Evolutionary conservation across 2,113 vertebrate species (phyloP).

Genomic region (Sigmodon hispidus): DNA sequence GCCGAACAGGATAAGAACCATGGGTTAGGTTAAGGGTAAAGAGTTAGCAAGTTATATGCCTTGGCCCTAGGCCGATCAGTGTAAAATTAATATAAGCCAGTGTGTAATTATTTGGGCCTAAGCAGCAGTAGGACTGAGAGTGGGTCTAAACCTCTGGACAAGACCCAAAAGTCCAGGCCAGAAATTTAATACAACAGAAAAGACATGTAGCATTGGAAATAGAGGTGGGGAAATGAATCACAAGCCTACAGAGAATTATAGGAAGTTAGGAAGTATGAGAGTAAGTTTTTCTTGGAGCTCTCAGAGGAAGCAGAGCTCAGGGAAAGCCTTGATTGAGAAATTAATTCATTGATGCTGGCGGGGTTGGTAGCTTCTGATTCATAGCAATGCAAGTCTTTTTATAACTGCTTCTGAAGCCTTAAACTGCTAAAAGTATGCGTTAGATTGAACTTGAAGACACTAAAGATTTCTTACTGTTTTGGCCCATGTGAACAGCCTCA

Average conservation of each 20-base stretch:
- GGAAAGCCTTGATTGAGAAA: neutral
- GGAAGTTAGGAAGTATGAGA: neutral
- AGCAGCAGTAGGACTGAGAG: no score
- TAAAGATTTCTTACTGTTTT: neutral
- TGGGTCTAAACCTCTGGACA: no score
- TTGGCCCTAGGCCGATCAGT: no score
- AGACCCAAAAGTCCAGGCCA: no score
- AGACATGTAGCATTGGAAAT: neutral
- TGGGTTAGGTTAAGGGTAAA: no score
- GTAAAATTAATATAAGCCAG: no score
- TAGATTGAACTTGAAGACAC: neutral
- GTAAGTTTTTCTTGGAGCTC: neutral
- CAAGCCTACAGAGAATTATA: neutral
- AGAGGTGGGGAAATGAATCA: fast-evolving
- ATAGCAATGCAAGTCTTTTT: neutral
- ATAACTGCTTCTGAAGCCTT: neutral
- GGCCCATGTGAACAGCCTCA: neutral
- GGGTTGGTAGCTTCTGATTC: neutral
- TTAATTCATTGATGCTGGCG: neutral
- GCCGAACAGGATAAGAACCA: no score
- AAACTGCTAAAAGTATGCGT: neutral
- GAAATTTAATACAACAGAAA: no score
- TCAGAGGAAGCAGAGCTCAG: neutral
- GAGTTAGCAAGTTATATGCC: no score
- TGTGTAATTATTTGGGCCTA: no score